Percentiles rank a stretch among this genome's conserved stretches.
Evolutionary conservation across 1,140 invertebrate genomes (phyloP).

Genomic region (Lepidostoma basale): DNA sequence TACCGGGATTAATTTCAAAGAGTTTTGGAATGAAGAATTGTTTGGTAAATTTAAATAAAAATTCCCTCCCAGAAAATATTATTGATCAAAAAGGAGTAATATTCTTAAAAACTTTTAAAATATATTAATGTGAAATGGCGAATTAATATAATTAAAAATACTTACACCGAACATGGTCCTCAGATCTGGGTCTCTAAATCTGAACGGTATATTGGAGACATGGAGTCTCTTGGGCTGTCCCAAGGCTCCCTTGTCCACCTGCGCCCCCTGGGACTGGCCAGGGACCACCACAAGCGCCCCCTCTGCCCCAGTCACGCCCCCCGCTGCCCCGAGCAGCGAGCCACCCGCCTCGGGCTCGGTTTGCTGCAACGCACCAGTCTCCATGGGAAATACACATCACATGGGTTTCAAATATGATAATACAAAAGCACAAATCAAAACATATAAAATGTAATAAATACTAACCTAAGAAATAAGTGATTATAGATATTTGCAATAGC

Average conservation of each 20-base stretch:
- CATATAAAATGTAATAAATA: too few species aligned
- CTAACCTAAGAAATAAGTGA: too few species aligned
- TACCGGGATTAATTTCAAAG: too few species aligned
- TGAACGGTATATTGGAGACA: constrained; percentile 98
- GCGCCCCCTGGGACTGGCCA: constrained; percentile 52
- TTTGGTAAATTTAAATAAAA: too few species aligned
- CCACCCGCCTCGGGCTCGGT: constrained; percentile 50
- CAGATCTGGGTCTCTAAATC: constrained; percentile 96
- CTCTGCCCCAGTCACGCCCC: constrained; percentile 50
- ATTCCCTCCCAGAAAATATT: too few species aligned
- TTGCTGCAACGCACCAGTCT: constrained; percentile 54
- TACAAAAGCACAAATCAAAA: constrained; percentile 40
- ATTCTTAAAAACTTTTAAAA: too few species aligned
- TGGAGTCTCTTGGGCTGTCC: constrained; percentile 86
- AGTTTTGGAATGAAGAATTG: too few species aligned
- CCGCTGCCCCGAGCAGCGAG: not conserved
- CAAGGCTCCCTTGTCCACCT: constrained; percentile 59
- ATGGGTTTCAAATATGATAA: constrained; percentile 43
- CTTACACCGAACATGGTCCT: constrained; percentile 97
- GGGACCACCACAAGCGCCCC: constrained; percentile 51
- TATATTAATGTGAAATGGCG: too few species aligned
- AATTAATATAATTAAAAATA: constrained; percentile 48
- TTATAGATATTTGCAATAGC: too few species aligned
- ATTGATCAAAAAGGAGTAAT: too few species aligned
- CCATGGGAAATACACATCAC: constrained; percentile 47